phyloP scores from a whole-genome alignment of 2,113 vertebrate genomes.

The Festucalex cinctus region DNA sequence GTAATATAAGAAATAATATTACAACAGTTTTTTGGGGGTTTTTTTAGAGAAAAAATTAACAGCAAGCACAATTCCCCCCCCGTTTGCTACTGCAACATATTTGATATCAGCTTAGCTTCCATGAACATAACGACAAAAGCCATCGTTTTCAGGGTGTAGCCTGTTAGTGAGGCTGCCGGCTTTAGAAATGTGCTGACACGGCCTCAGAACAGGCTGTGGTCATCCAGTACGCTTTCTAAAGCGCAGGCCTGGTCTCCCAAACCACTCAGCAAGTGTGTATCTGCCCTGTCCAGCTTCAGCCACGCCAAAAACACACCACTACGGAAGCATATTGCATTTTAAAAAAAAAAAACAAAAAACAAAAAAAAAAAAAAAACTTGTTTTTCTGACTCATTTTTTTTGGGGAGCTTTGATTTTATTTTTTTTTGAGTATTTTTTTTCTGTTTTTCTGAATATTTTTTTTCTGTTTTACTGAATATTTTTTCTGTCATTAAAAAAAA shows the following conservation, averaged over 20 bases:
- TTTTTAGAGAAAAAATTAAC: not conserved
- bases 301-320: conserved; percentile 6
- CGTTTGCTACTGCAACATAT: not conserved
- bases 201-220: conserved; percentile 49
- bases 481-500: too few species aligned
- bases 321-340: too few species aligned
- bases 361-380: too few species aligned
- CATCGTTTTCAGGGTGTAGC: conserved; percentile 52
- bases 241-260: conserved; percentile 39
- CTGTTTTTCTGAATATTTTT: too few species aligned
- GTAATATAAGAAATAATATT: not conserved
- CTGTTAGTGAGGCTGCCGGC: conserved; percentile 50
- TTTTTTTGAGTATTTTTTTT: too few species aligned
- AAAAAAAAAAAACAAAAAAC: too few species aligned
- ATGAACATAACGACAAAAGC: conserved; percentile 36
- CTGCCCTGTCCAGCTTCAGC: conserved; percentile 15
- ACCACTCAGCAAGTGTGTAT: conserved; percentile 23
- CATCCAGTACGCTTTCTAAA: conserved; percentile 54
- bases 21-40: too few species aligned
- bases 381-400: too few species aligned
- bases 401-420: too few species aligned
- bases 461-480: too few species aligned
- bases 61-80: not conserved
- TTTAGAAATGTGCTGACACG: conserved; percentile 63
- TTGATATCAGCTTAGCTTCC: not conserved